Conservation (phyloP, 2,113 vertebrate genomes). For the Urocolius indicus region DNA sequence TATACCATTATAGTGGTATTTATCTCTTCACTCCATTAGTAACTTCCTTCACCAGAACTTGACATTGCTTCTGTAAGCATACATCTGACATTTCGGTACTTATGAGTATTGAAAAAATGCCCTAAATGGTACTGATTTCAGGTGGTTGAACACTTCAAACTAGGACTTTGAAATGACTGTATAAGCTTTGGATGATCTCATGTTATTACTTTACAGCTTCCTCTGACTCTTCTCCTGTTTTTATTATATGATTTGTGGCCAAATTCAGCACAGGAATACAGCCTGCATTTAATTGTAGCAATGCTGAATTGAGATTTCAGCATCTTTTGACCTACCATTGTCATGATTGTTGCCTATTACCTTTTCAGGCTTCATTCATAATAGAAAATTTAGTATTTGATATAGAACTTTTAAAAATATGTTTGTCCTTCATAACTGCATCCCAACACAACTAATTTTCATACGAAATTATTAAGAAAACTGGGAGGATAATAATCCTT, state of each 20-base stretch:
- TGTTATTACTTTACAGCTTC: background rate
- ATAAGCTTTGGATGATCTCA: background rate
- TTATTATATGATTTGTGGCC: background rate
- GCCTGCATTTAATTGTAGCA: background rate
- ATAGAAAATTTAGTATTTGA: background rate
- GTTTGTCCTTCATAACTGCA: background rate
- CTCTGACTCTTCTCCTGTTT: conserved; percentile 2
- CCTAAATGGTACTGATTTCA: background rate
- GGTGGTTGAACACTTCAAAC: background rate
- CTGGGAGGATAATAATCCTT: background rate
- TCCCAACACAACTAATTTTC: background rate
- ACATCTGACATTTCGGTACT: background rate
- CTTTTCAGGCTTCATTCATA: background rate
- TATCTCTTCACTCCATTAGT: background rate
- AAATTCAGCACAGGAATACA: conserved; percentile 7
- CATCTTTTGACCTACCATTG: background rate
- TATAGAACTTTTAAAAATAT: background rate
- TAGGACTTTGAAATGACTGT: background rate
- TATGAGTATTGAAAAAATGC: background rate
- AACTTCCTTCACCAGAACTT: background rate
- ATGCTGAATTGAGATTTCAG: background rate
- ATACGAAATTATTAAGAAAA: background rate
- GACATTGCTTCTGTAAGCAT: background rate
- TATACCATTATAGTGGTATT: background rate
- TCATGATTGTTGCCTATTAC: background rate